These are phyloP conservation scores for Pseudochirops corinnae DNA, from an alignment of 2,797 vertebrate species.

Conservation along the genomic window DNA sequence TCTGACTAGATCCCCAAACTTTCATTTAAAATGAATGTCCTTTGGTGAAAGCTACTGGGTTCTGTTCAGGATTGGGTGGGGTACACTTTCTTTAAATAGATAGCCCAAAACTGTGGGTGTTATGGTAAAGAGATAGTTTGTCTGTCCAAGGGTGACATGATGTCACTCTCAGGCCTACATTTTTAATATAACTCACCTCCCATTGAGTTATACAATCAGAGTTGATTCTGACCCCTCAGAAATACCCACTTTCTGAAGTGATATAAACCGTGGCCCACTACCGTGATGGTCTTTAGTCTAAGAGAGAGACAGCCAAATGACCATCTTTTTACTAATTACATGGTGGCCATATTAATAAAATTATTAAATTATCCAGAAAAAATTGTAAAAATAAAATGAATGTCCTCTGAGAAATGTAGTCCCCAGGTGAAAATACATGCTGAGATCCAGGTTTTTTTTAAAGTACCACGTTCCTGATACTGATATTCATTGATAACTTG, in stretches of 20 bases:
- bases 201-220: background rate
- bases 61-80: background rate
- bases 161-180: background rate
- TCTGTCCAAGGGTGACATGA: background rate
- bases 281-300: background rate
- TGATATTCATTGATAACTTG: conserved; percentile 65
- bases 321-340: background rate
- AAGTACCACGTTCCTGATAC: conserved; percentile 48
- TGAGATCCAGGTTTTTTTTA: conserved; percentile 33
- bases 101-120: background rate
- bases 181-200: background rate
- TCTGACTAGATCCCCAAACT: conserved; percentile 10
- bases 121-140: background rate
- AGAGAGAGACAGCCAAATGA: background rate
- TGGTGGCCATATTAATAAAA: background rate
- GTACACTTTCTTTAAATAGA: background rate
- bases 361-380: background rate
- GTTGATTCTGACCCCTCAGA: background rate
- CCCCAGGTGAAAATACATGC: conserved; percentile 17
- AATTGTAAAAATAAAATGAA: background rate
- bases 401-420: conserved; percentile 16
- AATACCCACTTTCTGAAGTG: background rate
- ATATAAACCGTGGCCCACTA: background rate
- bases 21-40: conserved; percentile 3
- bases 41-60: background rate